phyloP scores from a whole-genome alignment of 2,888 invertebrate species.

The Geotrupes spiniger region DNA sequence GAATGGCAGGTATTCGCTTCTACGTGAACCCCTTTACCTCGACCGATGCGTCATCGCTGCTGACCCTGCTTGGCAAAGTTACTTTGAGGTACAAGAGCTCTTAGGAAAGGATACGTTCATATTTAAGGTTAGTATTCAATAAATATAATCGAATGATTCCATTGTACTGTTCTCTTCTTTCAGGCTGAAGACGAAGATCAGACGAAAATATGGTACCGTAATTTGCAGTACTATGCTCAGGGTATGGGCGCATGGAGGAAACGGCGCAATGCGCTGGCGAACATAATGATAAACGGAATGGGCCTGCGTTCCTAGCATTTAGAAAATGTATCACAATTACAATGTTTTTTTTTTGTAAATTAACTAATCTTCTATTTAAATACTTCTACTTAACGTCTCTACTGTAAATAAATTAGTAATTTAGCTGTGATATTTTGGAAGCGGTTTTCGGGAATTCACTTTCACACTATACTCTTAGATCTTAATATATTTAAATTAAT shows the following conservation, averaged over 20 bases:
- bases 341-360: constrained; percentile 16
- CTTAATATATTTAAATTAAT: constrained; percentile 25
- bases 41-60: constrained; percentile 89
- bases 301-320: constrained; percentile 43
- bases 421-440: constrained; percentile 53
- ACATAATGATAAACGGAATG: constrained; percentile 94
- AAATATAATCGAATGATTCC: background rate
- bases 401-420: constrained; percentile 47
- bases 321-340: too few species aligned
- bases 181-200: constrained; percentile 86
- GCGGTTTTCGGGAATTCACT: constrained; percentile 33
- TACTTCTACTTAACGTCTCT: background rate
- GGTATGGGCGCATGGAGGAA: constrained; percentile 92
- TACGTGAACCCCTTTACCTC: constrained; percentile 86
- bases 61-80: constrained; percentile 88
- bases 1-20: constrained; percentile 79
- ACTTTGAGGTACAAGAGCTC: constrained; percentile 93
- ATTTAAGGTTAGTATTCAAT: constrained; percentile 72
- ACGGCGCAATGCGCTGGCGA: constrained; percentile 89
- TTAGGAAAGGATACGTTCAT: constrained; percentile 90
- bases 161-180: constrained; percentile 36
- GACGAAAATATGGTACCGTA: constrained; percentile 86
- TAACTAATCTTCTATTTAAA: constrained; percentile 15
- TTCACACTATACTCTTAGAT: constrained; percentile 9
- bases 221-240: constrained; percentile 86